Evolutionary conservation across 2,888 invertebrate genomes (phyloP), one percentile per base, ranked within the genome.

Genomic region (Cistogaster globosa): DNA sequence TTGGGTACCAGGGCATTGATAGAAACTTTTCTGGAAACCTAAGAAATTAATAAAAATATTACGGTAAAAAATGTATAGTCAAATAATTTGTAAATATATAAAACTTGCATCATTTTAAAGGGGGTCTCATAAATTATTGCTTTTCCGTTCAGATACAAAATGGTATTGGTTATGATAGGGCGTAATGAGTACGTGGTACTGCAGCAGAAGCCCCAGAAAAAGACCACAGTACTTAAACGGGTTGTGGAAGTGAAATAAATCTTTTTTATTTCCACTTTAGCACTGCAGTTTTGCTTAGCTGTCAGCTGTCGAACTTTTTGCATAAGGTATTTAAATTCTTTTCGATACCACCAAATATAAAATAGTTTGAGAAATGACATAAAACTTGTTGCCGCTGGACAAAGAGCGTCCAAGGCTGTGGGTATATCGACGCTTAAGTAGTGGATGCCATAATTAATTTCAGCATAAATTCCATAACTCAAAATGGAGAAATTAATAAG

Each of bases 331-430:
- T 87, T 88, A 8, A 90, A 82, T 69, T 91, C 89, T 1, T 87
- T 83, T 5, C 84, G 89, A 82, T 91, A 89, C 84, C 87, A 87
- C 90, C 90, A 90, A 65, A 91, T 86, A 38, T 86, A 77, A 9
- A 86, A 16, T 71, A 91, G 84, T 79, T 91, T 91, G 0, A 91
- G 38, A 22, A 89, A 45, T 0, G 90, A 89, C 51, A 90, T 79
- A 12, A 89, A 89, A 45, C 90, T 91, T 1, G 91, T 88, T 0
- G 89, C 89, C 5, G 89, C 90, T 3, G 91, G 91, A 55, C 91
- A 91, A 0, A 91, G 86, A 20, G 91, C 91, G 79, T 91, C 91
- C 68, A 91, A 26, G 0, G 91, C 90, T 0, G 86, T 77, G 0
- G 83, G 81, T 38, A 90, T 87, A 58, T 91, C 87, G 7, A 87